Evolutionary conservation across 2,113 vertebrate genomes (phyloP), one percentile per base, ranked within the genome.

Genomic region (Australoheros scitulus): DNA sequence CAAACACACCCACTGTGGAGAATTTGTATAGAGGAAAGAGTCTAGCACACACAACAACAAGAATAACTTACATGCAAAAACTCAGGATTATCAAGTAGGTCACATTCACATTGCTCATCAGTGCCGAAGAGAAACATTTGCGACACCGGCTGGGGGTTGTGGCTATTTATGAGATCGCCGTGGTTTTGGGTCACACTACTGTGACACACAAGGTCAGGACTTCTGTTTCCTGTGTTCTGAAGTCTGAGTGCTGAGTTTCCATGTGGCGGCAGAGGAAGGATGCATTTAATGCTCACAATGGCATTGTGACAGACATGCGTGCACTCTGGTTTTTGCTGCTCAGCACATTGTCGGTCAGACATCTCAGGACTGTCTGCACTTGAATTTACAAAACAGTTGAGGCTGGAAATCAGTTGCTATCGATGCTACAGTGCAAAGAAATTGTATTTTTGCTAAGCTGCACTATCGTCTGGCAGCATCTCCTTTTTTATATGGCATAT

Each of bases 201-300:
- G 80, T 61, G 65, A 18, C 58, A 3, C 63, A 17, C 61, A 20
- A 88, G 90, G 83, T 86, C 41, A 20, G 82, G 50, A 87, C 89
- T 83, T 89, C 79, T 81, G 7, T 43, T 87, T 87, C 86, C 88
- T 87, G 36, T 13, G 0, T 55, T 87, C 76, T 87, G 85, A 81
- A 5, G 58, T 50, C 15, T 24, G 43, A 50, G 81, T 61, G 86
- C 83, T 76, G 84, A 77, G 87, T 58, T 74, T 89, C 60, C 17
- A 3, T 61, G 82, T 4, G 32, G 63, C 36, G 29, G 15, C 76
- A 22, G 76, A 63, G 81, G 88, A 86, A 89, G 93, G 57, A 88
- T 52, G 3, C 5, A 2, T 72, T 22, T 56, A 74, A 79, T 52
- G 79, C 76, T 76, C 77, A 70, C 14, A 57, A 61, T 50, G 80